Evolutionary conservation across 1,140 invertebrate species (phyloP).

Genomic region (Drosophila yakuba): DNA sequence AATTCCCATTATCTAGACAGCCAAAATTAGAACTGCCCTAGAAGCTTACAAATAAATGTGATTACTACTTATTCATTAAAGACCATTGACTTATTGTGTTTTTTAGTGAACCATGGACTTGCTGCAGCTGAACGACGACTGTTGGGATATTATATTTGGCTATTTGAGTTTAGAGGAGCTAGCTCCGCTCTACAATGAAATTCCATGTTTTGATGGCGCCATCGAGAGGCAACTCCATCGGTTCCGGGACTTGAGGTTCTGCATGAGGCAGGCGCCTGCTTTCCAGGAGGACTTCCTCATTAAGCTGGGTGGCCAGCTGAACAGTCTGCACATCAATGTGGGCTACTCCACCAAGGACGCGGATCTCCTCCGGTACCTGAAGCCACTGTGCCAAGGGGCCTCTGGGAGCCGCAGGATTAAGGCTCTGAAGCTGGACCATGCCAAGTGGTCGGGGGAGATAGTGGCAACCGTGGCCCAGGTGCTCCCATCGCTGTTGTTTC

Average conservation of each 20-base stretch:
- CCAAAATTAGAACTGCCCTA: background rate
- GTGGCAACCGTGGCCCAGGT: conserved; percentile 26
- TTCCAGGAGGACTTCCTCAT: conserved; percentile 16
- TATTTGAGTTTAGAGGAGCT: conserved; percentile 47
- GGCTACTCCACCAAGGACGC: conserved; percentile 47
- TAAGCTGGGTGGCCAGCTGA: conserved; percentile 42
- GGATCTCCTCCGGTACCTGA: conserved; percentile 16
- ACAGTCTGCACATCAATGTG: conserved; percentile 53
- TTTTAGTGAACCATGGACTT: conserved; percentile 15
- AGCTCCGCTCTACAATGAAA: conserved; percentile 15
- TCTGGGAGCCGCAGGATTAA: conserved; percentile 20
- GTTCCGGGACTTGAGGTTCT: conserved; percentile 45
- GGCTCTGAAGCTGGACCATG: conserved; percentile 49
- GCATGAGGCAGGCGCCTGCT: conserved; percentile 50
- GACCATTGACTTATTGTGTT: background rate
- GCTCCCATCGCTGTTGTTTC: conserved; percentile 23
- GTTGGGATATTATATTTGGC: conserved; percentile 53
- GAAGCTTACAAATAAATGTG: background rate
- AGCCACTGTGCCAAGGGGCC: conserved; percentile 42
- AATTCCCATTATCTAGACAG: conserved; percentile 4
- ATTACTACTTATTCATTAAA: background rate
- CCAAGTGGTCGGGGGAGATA: conserved; percentile 31
- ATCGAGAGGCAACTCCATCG: conserved; percentile 51
- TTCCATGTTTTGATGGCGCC: conserved; percentile 43
- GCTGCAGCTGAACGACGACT: conserved; percentile 51